Base-by-base conservation (phyloP, 2,888 invertebrate genomes). In the Dryobotodes eremita region DNA sequence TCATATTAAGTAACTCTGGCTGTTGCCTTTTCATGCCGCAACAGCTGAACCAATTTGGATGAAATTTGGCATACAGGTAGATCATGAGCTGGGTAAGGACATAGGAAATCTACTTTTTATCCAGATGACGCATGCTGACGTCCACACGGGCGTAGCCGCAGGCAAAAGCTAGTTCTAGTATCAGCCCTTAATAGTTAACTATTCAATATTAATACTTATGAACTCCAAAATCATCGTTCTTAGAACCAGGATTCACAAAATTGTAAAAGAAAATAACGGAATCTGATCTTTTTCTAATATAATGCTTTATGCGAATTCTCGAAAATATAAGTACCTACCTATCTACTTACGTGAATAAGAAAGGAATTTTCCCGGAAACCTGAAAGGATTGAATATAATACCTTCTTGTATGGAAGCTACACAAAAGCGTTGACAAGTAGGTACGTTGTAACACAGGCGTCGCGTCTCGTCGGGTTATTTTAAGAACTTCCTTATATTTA, bases 391-490 rank as follows among this genome's bases (percentile, higher is more conserved):
- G 26, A 61, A 73, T 70, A 73, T 68, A 77, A 82, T 73, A 70
- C 73, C 77, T 46, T 70, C 62, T 72, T 74, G 59, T 71, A 55
- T 61, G 65, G 10, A 66, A 55, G 36, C 20, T 55, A 77, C 48
- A 78, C 65, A 78, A 80, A 80, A 83, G 79, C 79, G 57, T 23
- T 66, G 79, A 77, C 83, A 80, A 36, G 64, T 72, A 70, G 26
- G 26, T 55, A 75, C 26, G 8, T 66, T 31, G 65, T 66, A 59
- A 65, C 13, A 15, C 53, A 65, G 53, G 42, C 23, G 26, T 36
- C n/a, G 11, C 6, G n/a, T 31, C 15, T 48, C 48, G 42, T 20
- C 11, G n/a, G 31, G 79, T 70, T 53, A 70, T 83, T 59, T 55
- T 59, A 55, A 66, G 78, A 76, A 36, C 36, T 55, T 76, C 8